These are phyloP conservation scores for Rana temporaria DNA, from an alignment of 2,113 vertebrate genomes.

Conservation along the genomic window DNA sequence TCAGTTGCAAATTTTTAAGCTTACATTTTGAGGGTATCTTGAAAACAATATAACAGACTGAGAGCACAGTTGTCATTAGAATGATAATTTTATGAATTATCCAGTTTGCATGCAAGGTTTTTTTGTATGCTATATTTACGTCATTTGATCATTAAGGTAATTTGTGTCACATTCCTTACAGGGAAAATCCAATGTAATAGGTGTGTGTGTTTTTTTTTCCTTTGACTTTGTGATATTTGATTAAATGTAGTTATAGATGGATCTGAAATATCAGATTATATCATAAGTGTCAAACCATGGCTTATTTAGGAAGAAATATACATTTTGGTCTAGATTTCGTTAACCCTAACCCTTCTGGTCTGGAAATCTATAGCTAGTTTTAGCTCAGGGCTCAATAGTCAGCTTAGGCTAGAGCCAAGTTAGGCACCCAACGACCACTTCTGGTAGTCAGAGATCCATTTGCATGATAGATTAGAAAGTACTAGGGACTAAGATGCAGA, in stretches of 20 bases:
- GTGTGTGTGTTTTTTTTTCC: not conserved
- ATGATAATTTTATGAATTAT: not conserved
- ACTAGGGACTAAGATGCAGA: too few species aligned
- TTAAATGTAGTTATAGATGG: conserved; percentile 12
- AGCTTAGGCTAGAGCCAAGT: too few species aligned
- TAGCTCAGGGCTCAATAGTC: too few species aligned
- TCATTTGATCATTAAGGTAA: conserved; percentile 34
- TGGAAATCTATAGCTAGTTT: too few species aligned
- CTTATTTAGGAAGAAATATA: conserved; percentile 12
- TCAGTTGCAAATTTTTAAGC: conserved; percentile 21
- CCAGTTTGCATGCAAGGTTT: not conserved
- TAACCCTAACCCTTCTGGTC: too few species aligned
- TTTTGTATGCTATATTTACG: not conserved
- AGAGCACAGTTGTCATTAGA: conserved; percentile 10
- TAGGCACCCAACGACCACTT: too few species aligned
- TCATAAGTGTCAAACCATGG: conserved; percentile 29
- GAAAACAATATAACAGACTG: not conserved
- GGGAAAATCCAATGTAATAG: conserved; percentile 32
- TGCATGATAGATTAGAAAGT: too few species aligned
- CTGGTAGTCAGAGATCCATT: too few species aligned
- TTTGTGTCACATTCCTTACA: conserved; percentile 23
- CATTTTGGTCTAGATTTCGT: not conserved
- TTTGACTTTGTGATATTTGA: conserved; percentile 5
- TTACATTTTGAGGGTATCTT: not conserved
- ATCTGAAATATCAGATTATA: conserved; percentile 16